Conservation (phyloP, 2,113 vertebrate genomes). For the Trachemys scripta region DNA sequence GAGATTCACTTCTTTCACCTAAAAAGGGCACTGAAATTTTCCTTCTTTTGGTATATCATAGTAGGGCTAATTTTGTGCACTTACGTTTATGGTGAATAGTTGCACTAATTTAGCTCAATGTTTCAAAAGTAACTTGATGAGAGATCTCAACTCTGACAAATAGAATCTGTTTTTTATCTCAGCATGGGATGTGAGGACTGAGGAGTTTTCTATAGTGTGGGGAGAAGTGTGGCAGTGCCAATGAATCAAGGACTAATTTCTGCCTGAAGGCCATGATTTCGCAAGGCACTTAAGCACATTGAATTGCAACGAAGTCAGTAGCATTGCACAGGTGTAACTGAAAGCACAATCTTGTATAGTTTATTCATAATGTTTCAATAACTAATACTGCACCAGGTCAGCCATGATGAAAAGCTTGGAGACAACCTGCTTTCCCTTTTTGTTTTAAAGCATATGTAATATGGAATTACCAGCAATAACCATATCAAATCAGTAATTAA, state of each 20-base stretch:
- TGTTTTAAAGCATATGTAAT: background rate
- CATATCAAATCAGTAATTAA: slow-evolving; percentile 9
- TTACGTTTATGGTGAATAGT: background rate
- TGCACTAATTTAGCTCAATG: background rate
- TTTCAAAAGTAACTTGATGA: background rate
- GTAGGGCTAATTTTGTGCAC: background rate
- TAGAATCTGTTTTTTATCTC: background rate
- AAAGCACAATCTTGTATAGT: background rate
- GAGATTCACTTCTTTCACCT: background rate
- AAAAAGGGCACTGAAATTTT: background rate
- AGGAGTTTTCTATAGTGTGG: background rate
- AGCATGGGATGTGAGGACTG: background rate
- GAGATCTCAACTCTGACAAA: background rate
- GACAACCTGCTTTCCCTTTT: background rate
- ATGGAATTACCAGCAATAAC: background rate
- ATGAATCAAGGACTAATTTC: background rate
- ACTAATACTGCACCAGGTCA: background rate
- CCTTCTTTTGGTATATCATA: background rate
- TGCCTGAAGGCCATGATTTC: background rate
- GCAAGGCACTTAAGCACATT: background rate
- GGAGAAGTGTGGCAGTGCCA: background rate
- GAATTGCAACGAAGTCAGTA: background rate
- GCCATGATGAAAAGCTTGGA: background rate
- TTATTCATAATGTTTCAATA: background rate
- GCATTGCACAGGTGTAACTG: background rate